A percentile compares a stretch with the other conserved stretches of the same genome.
phyloP scores from a whole-genome alignment of 2,113 vertebrate species.

The Cottus gobio region DNA sequence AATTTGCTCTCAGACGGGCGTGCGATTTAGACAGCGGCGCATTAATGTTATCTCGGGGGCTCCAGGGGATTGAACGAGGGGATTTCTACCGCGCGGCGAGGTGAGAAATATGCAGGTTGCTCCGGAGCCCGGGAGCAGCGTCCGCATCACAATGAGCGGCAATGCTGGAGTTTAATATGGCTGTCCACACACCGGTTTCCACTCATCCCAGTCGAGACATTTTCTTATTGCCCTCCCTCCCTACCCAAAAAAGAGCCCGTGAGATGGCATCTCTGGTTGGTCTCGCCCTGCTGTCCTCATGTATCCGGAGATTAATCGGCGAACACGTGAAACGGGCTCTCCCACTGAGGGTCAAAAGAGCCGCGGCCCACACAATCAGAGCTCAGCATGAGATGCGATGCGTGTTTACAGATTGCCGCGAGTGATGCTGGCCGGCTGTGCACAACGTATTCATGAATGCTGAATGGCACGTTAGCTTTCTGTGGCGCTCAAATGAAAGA shows the following conservation, averaged over 20 bases:
- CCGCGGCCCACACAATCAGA: neutral
- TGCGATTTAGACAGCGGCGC: constrained; percentile 15
- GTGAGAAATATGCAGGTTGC: constrained; percentile 18
- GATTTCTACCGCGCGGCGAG: constrained; percentile 12
- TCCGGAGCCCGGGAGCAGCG: neutral
- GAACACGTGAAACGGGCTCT: neutral
- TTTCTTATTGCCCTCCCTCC: neutral
- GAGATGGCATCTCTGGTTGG: neutral
- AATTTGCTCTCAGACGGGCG: constrained; percentile 26
- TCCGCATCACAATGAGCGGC: constrained; percentile 15
- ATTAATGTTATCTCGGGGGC: constrained; percentile 45
- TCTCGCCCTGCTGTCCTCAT: constrained; percentile 18
- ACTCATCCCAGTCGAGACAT: constrained; percentile 38
- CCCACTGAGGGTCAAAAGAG: constrained; percentile 30
- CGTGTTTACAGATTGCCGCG: constrained; percentile 8
- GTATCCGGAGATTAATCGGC: constrained; percentile 20
- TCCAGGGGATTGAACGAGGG: constrained; percentile 25
- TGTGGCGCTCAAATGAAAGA: constrained; percentile 4
- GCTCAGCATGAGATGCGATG: neutral
- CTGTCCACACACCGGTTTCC: constrained; percentile 4
- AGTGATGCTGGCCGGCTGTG: neutral
- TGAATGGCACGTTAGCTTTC: constrained; percentile 7
- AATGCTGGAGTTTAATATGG: neutral
- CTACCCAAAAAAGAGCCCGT: neutral
- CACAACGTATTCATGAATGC: constrained; percentile 25